Base-by-base conservation (phyloP, 2,797 vertebrate species). In the Lemur catta region DNA sequence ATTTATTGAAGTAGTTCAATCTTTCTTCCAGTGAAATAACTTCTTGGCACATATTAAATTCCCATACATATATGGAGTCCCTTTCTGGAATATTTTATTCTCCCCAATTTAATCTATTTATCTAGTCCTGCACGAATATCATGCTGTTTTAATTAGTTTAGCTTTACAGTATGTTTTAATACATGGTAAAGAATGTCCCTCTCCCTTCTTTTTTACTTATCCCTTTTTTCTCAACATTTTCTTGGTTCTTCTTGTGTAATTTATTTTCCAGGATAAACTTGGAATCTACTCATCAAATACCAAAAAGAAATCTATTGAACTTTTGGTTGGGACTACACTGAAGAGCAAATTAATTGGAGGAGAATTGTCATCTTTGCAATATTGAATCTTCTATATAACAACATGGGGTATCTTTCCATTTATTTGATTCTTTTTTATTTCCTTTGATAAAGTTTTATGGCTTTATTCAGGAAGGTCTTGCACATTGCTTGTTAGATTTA, bases 281-380 rank as follows among this genome's bases (percentile, higher is more conserved):
- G 84, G 30, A 89, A 85, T 94, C 63, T 88, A 75, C 26, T 95
- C 33, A 59, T 72, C 22, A 94, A 91, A 93, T 92, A 95, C 46
- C 26, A 81, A 84, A 94, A 87, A 41, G 26, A 72, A 81, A 81
- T 81, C 22, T 26, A 17, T 69, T 84, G 55, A 24, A 20, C 15
- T 93, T 95, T 74, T 61, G 55, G 88, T 52, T 81, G 61, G 33
- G 12, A 67, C 69, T 84, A 22, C 11, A 90, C 30, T 65, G 89
- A 93, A 81, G 15, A 92, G 28, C 18, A 65, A 93, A 84, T 93
- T 92, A 93, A 95, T 89, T 84, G 59, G 46, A 92, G 48, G 78
- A 78, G 30, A 52, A 90, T 17, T 61, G 28, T 92, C 84, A 48
- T 74, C 61, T 67, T 95, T 95, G 72, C 52, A 85, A 48, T 17